Evolutionary conservation across 2,888 invertebrate genomes (phyloP).

Genomic region (Eupithecia abbreviata): DNA sequence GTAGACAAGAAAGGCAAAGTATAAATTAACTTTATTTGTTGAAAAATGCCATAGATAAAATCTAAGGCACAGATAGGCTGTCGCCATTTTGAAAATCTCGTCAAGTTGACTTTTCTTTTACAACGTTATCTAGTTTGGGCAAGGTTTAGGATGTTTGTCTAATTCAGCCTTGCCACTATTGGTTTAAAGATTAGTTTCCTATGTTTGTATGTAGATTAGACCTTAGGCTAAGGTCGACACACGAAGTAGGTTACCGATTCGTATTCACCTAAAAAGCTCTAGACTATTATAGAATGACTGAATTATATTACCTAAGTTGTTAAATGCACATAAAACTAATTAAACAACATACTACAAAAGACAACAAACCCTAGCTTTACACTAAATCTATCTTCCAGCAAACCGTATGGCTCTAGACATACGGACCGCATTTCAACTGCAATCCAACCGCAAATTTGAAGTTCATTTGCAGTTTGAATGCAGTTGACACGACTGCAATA

Average conservation of each 20-base stretch:
- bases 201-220: constrained; percentile 36
- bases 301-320: too few relatives aligned
- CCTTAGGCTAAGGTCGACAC: constrained; percentile 7
- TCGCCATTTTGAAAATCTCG: not conserved
- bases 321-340: too few relatives aligned
- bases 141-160: constrained; percentile 41
- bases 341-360: too few relatives aligned
- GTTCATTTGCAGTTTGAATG: too few relatives aligned
- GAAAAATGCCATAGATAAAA: not conserved
- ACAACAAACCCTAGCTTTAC: too few relatives aligned
- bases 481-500: too few relatives aligned
- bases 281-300: too few relatives aligned
- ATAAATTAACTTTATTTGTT: not conserved
- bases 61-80: not conserved
- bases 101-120: constrained; percentile 1
- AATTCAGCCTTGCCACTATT: constrained; percentile 31
- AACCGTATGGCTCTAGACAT: too few relatives aligned
- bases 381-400: too few relatives aligned
- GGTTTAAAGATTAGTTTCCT: constrained; percentile 25
- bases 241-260: not conserved
- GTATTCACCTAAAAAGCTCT: not conserved
- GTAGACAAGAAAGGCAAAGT: not conserved
- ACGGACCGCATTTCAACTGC: too few relatives aligned
- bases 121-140: constrained; percentile 31
- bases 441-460: too few relatives aligned